These are phyloP conservation scores for Apis dorsata DNA, from an alignment of 1,140 invertebrate genomes.

Conservation along the genomic window DNA sequence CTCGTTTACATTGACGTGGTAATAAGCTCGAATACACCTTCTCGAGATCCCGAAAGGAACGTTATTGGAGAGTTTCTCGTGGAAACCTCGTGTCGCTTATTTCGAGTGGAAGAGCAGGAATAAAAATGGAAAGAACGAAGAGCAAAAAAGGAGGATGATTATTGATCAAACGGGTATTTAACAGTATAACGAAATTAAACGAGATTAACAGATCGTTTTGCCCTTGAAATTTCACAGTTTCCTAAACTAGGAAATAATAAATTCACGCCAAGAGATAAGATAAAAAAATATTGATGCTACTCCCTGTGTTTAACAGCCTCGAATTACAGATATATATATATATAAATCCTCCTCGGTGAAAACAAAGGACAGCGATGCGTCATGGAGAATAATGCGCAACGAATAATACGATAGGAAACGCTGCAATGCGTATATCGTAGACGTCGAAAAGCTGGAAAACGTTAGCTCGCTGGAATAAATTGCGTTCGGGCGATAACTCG, in stretches of 20 bases:
- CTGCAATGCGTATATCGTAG: constrained; percentile 6
- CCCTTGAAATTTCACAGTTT: constrained; percentile 2
- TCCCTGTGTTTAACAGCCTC: neutral
- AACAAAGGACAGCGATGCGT: constrained; percentile 1
- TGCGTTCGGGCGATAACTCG: no score
- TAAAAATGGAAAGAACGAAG: no score
- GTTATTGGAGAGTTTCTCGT: neutral
- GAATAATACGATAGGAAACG: constrained; percentile 15
- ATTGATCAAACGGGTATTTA: neutral
- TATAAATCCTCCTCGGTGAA: neutral
- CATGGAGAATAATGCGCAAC: neutral
- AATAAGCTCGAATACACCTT: constrained; percentile 15
- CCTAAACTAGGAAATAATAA: no score
- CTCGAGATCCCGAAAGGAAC: constrained; percentile 1
- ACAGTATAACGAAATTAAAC: no score
- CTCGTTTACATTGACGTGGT: constrained; percentile 16
- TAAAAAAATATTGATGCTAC: neutral
- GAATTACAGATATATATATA: neutral
- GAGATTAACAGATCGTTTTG: neutral
- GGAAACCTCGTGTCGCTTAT: neutral
- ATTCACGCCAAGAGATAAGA: neutral
- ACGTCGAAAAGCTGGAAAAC: neutral
- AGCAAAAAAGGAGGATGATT: neutral
- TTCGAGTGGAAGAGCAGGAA: no score
- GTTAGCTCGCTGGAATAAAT: neutral